Evolutionary conservation across 2,888 invertebrate genomes (phyloP), one percentile per base, ranked within the genome.

Genomic region (Spodoptera picta): DNA sequence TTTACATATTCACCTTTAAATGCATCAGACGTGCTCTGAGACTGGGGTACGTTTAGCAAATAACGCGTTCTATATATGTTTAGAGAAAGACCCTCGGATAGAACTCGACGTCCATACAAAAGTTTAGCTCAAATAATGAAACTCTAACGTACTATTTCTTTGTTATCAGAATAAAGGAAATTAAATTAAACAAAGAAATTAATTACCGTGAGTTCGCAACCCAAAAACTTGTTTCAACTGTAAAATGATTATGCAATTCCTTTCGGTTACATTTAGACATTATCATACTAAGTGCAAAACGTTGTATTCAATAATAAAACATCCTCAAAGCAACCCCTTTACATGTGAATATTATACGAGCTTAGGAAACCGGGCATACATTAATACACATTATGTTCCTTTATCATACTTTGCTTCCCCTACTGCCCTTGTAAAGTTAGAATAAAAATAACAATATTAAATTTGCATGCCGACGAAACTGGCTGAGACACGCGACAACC

Each of bases 401-500:
- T 89, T 89, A 89, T 90, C 87, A 88, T 85, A 87, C 87, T 88
- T 87, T 85, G 81, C 83, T 77, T 88, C 88, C 89, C 89, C 90
- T 87, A 90, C 88, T 94, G 92, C 91, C 93, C 93, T 93, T 92
- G 93, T 91, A 85, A 90, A 90, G 89, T 90, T 81, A 70, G 82
- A 90, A 90, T 91, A 91, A 92, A 90, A 92, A 90, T 91, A 92
- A 91, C 89, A 89, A 87, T 87, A 91, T 92, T 88, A 92, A 92
- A 93, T 94, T 93, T 93, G 90, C 92, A 92, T 92, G 88, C 84
- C 88, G 86, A 82, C 88, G 83, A 87, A 87, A 87, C 84, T 77
- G 83, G 80, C 69, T 81, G 79, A 61, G 81, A 82, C 88, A 87
- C 87, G 88, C 87, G 82, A 86, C 81, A 72, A 63, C 60, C 70